Percentiles rank a stretch among this genome's conserved stretches.
These are phyloP conservation scores for Amiota minor DNA, from an alignment of 2,888 invertebrate species.

Conservation along the genomic window DNA sequence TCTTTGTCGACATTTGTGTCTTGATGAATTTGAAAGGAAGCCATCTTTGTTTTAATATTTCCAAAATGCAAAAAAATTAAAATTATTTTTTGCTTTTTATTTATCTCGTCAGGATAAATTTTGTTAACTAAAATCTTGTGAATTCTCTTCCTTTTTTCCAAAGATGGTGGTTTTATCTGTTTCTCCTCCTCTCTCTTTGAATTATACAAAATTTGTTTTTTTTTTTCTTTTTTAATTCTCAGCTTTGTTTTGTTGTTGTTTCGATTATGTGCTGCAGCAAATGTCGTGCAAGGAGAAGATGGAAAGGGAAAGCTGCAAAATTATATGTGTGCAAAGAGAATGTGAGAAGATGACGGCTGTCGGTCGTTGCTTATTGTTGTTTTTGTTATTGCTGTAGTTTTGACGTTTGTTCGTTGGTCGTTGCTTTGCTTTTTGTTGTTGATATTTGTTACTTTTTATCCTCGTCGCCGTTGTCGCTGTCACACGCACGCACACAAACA, in stretches of 20 bases:
- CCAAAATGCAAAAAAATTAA: constrained; percentile 35
- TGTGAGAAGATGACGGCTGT: background rate
- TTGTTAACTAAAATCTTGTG: constrained; percentile 5
- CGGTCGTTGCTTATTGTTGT: constrained; percentile 18
- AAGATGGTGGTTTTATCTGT: constrained; percentile 55
- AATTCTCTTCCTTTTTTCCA: constrained; percentile 39
- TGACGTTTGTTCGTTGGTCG: background rate
- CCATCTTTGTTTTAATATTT: constrained; percentile 75
- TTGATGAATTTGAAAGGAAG: constrained; percentile 83
- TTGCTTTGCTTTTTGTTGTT: background rate
- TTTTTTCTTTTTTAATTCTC: background rate
- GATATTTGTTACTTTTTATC: constrained; percentile 20
- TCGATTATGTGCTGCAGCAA: background rate
- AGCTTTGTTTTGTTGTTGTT: background rate
- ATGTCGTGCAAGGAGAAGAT: background rate
- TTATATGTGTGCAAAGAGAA: background rate
- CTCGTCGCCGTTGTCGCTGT: background rate
- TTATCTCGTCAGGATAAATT: background rate
- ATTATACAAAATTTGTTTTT: constrained; percentile 28
- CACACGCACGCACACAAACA: constrained; percentile 21
- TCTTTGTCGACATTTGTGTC: constrained; percentile 81
- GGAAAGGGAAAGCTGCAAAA: background rate
- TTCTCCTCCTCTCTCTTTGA: constrained; percentile 43
- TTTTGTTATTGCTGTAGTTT: constrained; percentile 11
- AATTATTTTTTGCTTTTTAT: constrained; percentile 13